These are phyloP conservation scores for Hirtodrosophila alboralis DNA, from an alignment of 2,888 invertebrate species.

Conservation along the genomic window DNA sequence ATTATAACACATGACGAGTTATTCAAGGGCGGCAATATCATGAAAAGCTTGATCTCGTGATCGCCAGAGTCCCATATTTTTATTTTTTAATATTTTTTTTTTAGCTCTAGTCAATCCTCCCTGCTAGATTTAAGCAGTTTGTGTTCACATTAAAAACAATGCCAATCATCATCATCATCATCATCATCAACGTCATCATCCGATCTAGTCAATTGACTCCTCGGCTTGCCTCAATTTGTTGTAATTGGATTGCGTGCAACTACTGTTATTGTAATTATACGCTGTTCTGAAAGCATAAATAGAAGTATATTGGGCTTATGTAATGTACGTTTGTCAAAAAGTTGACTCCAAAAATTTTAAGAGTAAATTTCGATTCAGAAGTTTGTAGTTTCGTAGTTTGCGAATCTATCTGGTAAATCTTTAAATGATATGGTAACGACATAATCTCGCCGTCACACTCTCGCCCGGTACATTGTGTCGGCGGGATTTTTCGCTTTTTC, in stretches of 20 bases:
- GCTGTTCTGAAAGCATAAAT: background rate
- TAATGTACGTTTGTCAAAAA: no score
- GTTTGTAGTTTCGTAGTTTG: no score
- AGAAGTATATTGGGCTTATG: no score
- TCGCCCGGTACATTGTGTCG: no score
- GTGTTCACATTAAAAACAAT: conserved; percentile 38
- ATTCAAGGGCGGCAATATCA: conserved; percentile 33
- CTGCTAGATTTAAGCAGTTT: conserved; percentile 7
- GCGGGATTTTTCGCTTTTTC: no score
- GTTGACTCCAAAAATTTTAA: no score
- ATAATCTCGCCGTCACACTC: no score
- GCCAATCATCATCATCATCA: conserved; percentile 26
- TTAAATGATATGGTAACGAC: no score
- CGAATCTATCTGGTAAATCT: no score
- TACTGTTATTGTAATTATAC: conserved; percentile 14
- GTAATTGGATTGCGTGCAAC: conserved; percentile 68
- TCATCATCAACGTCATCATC: conserved; percentile 34
- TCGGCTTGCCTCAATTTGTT: conserved; percentile 43
- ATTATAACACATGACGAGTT: background rate
- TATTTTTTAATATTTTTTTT: no score
- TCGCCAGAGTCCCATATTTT: conserved; percentile 1
- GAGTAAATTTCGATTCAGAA: no score
- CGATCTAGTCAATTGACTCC: conserved; percentile 46
- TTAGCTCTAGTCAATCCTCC: conserved; percentile 1
- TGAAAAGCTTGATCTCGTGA: conserved; percentile 32